Evolutionary conservation across 2,113 vertebrate species (phyloP), one percentile per base, ranked within the genome.

Genomic region (Cebus imitator): DNA sequence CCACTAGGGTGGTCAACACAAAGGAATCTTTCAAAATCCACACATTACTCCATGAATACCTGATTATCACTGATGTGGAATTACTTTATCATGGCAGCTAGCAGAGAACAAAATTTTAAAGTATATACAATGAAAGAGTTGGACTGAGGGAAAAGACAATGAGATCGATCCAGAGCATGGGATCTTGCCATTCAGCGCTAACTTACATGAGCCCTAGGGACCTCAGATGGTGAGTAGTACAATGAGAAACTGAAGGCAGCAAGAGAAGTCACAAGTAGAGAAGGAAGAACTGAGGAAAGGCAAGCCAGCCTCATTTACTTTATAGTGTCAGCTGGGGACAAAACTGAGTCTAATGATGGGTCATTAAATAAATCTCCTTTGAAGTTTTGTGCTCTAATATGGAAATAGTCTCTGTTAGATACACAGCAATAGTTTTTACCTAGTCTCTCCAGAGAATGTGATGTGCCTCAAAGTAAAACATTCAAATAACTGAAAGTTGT

Each of bases 361-460:
- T 82, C 55, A 76, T 92, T 96, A 91, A 90, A 83, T 90, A 91
- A 61, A 91, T 76, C 75, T 64, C 86, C 81, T 91, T 92, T 96
- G 79, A 95, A 91, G 82, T 80, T 72, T 75, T 75, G 20, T 64
- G 45, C 23, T 93, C 52, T 91, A 96, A 91, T 89, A 94, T 85
- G 43, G 55, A 97, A 96, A 91, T 86, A 88, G 64, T 75, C 40
- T 52, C n/a, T 66, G 27, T 68, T 91, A 50, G 43, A 70, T 32
- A 85, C 75, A 23, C 13, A 37, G 48, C 43, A 61, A 78, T 94
- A 48, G 45, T 37, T 90, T 95, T 94, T 92, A 95, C 55, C 76
- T 57, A 1, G 2, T 85, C 68, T 90, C 86, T 96, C 78, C 48
- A 93, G 85, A 96, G 73, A 93, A 82, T 50, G 16, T 35, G 48